These are phyloP conservation scores for Cynocephalus volans DNA, from an alignment of 2,113 vertebrate species.

Conservation along the genomic window DNA sequence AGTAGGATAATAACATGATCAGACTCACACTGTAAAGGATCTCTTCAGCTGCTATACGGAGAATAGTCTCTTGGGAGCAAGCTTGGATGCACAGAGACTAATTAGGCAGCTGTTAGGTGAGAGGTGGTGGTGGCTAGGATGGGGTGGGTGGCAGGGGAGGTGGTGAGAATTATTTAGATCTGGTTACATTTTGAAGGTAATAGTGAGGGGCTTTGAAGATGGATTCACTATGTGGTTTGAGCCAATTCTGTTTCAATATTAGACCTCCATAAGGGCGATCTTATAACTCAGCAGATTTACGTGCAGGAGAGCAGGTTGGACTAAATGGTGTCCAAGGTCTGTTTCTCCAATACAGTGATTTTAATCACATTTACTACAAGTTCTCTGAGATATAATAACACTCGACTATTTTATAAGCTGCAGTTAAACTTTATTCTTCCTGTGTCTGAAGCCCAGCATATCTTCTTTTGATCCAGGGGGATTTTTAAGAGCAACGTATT, in stretches of 20 bases:
- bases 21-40: neutral
- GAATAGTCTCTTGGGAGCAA: neutral
- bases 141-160: accelerated
- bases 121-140: neutral
- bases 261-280: neutral
- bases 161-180: neutral
- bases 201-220: neutral
- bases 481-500: conserved; percentile 72
- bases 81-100: neutral
- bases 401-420: conserved; percentile 65
- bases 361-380: conserved; percentile 58
- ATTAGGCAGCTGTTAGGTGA: neutral
- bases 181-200: neutral
- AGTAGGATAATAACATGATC: neutral
- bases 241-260: neutral
- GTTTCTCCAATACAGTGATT: conserved; percentile 54
- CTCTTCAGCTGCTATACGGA: neutral
- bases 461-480: conserved; percentile 14
- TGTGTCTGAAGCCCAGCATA: neutral
- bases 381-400: conserved; percentile 55
- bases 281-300: conserved; percentile 59
- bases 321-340: neutral
- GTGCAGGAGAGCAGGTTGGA: neutral
- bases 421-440: conserved; percentile 64
- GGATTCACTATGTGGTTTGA: neutral